Conservation (phyloP, 2,113 vertebrate genomes). For the Cynopterus brachyotis region DNA sequence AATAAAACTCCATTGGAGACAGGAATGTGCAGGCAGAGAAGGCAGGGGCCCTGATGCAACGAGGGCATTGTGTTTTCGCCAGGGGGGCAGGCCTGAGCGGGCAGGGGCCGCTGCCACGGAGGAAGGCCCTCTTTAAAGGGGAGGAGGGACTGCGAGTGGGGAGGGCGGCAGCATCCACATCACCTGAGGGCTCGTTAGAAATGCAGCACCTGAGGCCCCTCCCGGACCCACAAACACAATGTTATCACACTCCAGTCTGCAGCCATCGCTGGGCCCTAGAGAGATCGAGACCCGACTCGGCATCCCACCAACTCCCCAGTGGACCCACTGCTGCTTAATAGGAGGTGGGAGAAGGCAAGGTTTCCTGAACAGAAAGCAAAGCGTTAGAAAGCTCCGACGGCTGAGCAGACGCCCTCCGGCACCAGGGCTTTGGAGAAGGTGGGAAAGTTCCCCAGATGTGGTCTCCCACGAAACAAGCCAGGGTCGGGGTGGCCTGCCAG, state of each 20-base stretch:
- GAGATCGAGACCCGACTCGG: neutral
- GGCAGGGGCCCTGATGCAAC: neutral
- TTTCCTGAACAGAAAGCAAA: neutral
- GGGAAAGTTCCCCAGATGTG: neutral
- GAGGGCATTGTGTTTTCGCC: neutral
- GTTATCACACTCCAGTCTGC: neutral
- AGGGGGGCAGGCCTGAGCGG: neutral
- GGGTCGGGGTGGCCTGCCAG: neutral
- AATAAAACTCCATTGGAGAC: neutral
- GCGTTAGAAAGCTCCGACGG: neutral
- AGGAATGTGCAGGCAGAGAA: neutral
- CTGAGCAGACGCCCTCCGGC: neutral
- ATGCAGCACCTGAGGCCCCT: too few relatives aligned
- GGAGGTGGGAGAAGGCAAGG: neutral
- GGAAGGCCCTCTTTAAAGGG: neutral
- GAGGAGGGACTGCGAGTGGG: neutral
- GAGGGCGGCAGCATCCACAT: rapidly evolving
- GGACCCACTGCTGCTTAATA: neutral
- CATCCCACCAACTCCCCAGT: neutral
- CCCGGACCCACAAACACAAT: neutral
- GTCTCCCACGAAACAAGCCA: neutral
- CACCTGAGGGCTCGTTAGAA: neutral
- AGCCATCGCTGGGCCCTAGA: neutral
- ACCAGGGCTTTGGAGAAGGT: neutral
- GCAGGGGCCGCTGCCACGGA: neutral